These are phyloP conservation scores for Cinara cedri DNA, from an alignment of 2,888 invertebrate genomes.

Conservation along the genomic window DNA sequence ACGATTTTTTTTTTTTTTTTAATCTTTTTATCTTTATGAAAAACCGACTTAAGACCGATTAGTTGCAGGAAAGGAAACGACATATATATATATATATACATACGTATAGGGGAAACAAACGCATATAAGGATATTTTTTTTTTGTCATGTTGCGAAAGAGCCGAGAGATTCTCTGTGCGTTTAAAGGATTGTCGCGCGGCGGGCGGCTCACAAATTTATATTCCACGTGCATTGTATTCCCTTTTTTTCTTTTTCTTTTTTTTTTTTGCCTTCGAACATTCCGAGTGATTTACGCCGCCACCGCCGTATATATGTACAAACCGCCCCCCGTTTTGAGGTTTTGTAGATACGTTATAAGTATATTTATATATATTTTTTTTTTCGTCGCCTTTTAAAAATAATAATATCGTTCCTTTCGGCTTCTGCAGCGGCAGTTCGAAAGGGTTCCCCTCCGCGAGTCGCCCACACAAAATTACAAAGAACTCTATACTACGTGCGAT, in stretches of 20 bases:
- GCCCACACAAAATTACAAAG: constrained; percentile 44
- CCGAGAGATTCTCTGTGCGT: constrained; percentile 15
- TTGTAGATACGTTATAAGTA: constrained; percentile 15
- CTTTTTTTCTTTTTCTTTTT: constrained; percentile 19
- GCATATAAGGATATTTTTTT: constrained; percentile 3
- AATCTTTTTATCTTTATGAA: constrained; percentile 17
- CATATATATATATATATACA: no score
- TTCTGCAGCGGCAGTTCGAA: constrained; percentile 40
- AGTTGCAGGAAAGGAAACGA: constrained; percentile 34
- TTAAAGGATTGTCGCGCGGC: constrained; percentile 57
- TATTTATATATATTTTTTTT: constrained; percentile 25
- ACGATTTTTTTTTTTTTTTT: neutral
- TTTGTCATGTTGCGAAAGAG: constrained; percentile 1
- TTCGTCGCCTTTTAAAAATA: constrained; percentile 53
- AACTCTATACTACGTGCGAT: neutral
- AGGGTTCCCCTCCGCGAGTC: constrained; percentile 41
- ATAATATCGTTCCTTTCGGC: constrained; percentile 52
- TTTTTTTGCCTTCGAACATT: constrained; percentile 26
- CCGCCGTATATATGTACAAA: constrained; percentile 34
- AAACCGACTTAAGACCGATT: constrained; percentile 50
- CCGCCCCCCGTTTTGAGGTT: constrained; percentile 49
- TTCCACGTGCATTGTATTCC: constrained; percentile 54
- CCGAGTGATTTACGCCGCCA: constrained; percentile 49
- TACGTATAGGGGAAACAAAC: constrained; percentile 37
- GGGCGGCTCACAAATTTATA: constrained; percentile 55